These are phyloP conservation scores for Apoda limacodes DNA, from an alignment of 2,888 invertebrate genomes.

Conservation along the genomic window DNA sequence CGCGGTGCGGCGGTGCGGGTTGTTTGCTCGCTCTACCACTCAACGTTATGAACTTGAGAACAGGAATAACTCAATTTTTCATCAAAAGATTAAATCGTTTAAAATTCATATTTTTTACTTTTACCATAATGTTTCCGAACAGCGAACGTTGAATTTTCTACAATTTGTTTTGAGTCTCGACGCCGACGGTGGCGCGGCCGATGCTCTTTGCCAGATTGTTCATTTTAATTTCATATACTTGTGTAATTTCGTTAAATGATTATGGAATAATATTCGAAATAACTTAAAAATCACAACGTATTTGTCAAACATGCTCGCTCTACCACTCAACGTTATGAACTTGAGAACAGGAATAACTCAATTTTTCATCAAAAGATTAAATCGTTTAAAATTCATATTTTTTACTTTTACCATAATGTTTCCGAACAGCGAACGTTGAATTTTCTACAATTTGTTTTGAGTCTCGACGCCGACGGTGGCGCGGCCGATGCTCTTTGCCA, in stretches of 20 bases:
- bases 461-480: constrained; percentile 2
- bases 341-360: constrained; percentile 32
- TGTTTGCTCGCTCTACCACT: constrained; percentile 44
- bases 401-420: too few species aligned
- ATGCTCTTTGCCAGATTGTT: too few species aligned
- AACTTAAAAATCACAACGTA: too few species aligned
- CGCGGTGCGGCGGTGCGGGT: constrained; percentile 2
- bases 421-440: constrained; percentile 13
- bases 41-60: constrained; percentile 38
- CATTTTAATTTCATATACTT: too few species aligned
- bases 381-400: constrained; percentile 60
- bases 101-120: constrained; percentile 53
- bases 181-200: constrained; percentile 2
- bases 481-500: too few species aligned
- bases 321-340: constrained; percentile 47
- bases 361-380: constrained; percentile 54
- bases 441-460: constrained; percentile 8
- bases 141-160: constrained; percentile 8
- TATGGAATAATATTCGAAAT: too few species aligned
- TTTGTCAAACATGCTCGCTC: too few species aligned
- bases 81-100: constrained; percentile 57
- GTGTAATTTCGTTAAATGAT: too few species aligned
- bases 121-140: too few species aligned
- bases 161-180: too few species aligned
- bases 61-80: constrained; percentile 44